These are phyloP conservation scores for Listronotus oregonensis DNA, from an alignment of 1,140 invertebrate species.

Conservation along the genomic window DNA sequence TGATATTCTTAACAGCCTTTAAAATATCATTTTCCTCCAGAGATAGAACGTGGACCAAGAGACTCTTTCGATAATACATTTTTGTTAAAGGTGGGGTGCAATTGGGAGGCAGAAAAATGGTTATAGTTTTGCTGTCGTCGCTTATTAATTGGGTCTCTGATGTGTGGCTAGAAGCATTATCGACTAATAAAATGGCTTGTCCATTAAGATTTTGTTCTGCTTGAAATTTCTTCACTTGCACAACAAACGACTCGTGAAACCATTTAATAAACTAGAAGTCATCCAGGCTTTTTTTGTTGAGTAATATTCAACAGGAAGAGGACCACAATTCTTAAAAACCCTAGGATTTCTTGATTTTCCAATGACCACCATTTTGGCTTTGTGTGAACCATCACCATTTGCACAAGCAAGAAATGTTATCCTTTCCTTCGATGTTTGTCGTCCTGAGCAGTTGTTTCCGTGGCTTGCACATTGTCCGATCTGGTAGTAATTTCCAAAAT, in stretches of 20 bases:
- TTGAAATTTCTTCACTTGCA: not conserved
- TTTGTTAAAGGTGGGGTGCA: not conserved
- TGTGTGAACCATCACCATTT: too few relatives aligned
- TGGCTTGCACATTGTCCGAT: too few relatives aligned
- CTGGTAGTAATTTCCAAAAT: too few relatives aligned
- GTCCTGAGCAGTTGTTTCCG: too few relatives aligned
- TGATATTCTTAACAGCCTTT: not conserved
- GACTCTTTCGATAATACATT: not conserved
- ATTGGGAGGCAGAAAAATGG: not conserved
- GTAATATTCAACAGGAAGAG: too few relatives aligned
- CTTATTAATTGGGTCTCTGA: not conserved
- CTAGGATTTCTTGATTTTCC: too few relatives aligned
- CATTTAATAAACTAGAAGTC: not conserved
- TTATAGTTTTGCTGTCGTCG: not conserved
- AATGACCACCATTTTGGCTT: too few relatives aligned
- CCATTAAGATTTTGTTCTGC: not conserved
- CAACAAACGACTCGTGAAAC: not conserved
- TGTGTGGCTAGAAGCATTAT: not conserved
- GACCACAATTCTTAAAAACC: too few relatives aligned
- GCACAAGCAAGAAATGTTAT: too few relatives aligned
- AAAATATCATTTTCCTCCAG: not conserved
- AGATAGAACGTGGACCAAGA: not conserved
- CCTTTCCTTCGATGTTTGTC: too few relatives aligned
- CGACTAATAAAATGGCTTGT: not conserved
- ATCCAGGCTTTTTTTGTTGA: slow-evolving; percentile 2